Evolutionary conservation across 2,113 vertebrate species (phyloP), one percentile per base, ranked within the genome.

Genomic region (Corvus hawaiiensis): DNA sequence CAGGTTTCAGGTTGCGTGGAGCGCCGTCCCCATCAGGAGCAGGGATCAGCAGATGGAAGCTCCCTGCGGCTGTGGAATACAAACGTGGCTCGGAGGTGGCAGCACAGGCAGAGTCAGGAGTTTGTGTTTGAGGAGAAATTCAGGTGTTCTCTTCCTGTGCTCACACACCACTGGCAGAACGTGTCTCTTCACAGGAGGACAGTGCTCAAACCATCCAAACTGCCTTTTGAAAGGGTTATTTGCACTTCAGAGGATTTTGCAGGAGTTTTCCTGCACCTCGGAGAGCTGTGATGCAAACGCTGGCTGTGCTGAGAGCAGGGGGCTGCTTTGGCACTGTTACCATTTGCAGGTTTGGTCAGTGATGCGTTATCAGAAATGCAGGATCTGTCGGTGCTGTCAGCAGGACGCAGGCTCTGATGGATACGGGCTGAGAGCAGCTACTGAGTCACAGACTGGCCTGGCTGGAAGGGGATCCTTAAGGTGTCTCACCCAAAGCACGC

Each of bases 251-350:
- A n/a, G 32, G 55, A 11, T 10, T 58, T 37, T 26, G 8, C 26
- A 9, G 13, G 46, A 23, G 30, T 49, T 80, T n/a, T 6, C 4
- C 27, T 19, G 20, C 17, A 9, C 18, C 15, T 18, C 0, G 1
- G 44, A 28, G 51, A 39, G 22, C 5, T 6, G 44, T 22, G 10
- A 11, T 46, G 61, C 32, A 13, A 39, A 7, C 17, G 1, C 41
- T 9, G 82, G 1, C 64, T 2, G 30, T 8, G 55, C 39, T 30
- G 64, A 23, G 35, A 24, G 66, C 37, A 7, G 4, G 48, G 46
- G 32, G 19, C 82, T 54, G n/a, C 1, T 63, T 15, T 11, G 10
- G 37, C n/a, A 1, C 33, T 3, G 0, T 6, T 5, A 2, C 2
- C 3, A 1, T 58, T 6, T 19, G 39, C 54, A 33, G 10, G 7